A percentile compares a stretch with the other conserved stretches of the same genome.
Conservation (phyloP, 2,113 vertebrate species). For the Cyphomyrus plagiostoma region DNA sequence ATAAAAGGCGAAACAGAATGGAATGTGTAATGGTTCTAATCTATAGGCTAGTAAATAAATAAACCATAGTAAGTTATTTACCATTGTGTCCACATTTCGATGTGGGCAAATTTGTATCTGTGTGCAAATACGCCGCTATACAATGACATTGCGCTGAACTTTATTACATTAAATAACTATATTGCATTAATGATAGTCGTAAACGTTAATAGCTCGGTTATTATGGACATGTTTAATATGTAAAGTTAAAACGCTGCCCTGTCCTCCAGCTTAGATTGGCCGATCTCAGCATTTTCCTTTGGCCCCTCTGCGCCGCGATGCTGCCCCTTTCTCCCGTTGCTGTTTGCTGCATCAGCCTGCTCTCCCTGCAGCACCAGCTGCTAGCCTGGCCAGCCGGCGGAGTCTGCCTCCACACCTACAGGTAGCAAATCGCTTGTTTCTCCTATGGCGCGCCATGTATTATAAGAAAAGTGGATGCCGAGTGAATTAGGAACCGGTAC, state of each 20-base stretch:
- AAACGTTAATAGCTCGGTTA: not conserved
- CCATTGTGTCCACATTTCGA: not conserved
- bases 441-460: not conserved
- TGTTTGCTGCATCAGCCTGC: slow-evolving; percentile 67
- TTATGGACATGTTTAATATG: not conserved
- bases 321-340: slow-evolving; percentile 46
- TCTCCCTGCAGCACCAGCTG: slow-evolving; percentile 49
- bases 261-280: not conserved
- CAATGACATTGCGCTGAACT: not conserved
- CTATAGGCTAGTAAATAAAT: not conserved
- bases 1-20: not conserved
- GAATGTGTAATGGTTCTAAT: not conserved
- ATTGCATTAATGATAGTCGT: not conserved
- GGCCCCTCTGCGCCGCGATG: slow-evolving; percentile 53
- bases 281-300: slow-evolving; percentile 29
- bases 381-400: slow-evolving; percentile 41
- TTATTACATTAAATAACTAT: not conserved
- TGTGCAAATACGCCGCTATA: not conserved
- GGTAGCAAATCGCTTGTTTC: slow-evolving; percentile 43
- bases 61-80: not conserved
- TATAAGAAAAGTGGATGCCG: not conserved
- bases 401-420: slow-evolving; percentile 36
- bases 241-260: not conserved
- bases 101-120: not conserved
- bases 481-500: not conserved